Percentiles rank a stretch among this genome's conserved stretches.
Evolutionary conservation across 2,888 invertebrate genomes (phyloP).

Genomic region (Cantharis nigra): DNA sequence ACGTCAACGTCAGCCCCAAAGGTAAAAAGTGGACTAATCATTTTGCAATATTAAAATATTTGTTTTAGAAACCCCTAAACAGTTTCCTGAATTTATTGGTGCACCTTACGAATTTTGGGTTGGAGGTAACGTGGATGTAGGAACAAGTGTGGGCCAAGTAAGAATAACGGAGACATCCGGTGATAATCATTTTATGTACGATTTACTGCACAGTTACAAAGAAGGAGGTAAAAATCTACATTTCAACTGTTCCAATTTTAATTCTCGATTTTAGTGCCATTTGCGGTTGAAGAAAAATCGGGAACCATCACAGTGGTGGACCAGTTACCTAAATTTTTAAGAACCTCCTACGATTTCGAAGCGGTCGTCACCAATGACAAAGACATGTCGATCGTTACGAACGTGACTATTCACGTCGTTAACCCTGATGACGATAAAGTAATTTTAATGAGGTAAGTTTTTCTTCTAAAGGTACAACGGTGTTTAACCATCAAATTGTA

Average conservation of each 20-base stretch:
- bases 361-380: constrained; percentile 72
- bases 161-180: constrained; percentile 74
- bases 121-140: constrained; percentile 81
- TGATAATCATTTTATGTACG: constrained; percentile 69
- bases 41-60: neutral
- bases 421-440: constrained; percentile 74
- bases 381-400: constrained; percentile 75
- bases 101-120: constrained; percentile 92
- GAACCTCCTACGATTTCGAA: constrained; percentile 78
- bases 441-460: constrained; percentile 66
- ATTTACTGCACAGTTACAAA: constrained; percentile 81
- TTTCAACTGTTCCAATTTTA: neutral
- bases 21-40: constrained; percentile 36
- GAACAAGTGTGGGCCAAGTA: constrained; percentile 85
- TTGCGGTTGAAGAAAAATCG: constrained; percentile 85
- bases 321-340: constrained; percentile 69
- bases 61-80: constrained; percentile 50
- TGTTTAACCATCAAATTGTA: constrained; percentile 1
- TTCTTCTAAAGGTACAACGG: neutral
- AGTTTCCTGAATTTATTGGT: constrained; percentile 74
- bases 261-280: constrained; percentile 71
- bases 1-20: constrained; percentile 63
- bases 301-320: constrained; percentile 87
- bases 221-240: constrained; percentile 68
- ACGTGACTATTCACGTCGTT: constrained; percentile 83